Evolutionary conservation across 2,888 invertebrate species (phyloP).

Genomic region (Thumatha senex): DNA sequence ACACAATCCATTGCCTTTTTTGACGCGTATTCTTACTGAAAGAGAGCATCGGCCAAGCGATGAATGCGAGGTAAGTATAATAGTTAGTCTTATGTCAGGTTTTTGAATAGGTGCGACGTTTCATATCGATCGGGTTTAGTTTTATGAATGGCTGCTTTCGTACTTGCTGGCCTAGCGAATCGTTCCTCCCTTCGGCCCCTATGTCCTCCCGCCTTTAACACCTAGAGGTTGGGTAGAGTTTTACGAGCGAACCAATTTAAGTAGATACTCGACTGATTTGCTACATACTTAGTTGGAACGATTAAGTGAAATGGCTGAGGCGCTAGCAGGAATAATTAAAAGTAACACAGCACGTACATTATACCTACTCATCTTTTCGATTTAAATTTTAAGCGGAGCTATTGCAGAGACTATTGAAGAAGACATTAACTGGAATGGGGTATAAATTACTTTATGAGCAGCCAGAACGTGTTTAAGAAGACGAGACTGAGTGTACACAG

Average conservation of each 20-base stretch:
- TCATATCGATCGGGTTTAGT: conserved; percentile 74
- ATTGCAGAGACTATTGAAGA: not conserved
- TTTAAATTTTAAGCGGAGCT: conserved; percentile 6
- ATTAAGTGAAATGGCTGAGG: conserved; percentile 44
- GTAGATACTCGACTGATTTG: conserved; percentile 52
- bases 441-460: not conserved
- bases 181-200: conserved; percentile 18
- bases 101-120: conserved; percentile 50
- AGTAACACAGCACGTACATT: conserved; percentile 1
- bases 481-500: too few relatives aligned
- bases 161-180: conserved; percentile 22
- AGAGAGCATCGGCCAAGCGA: conserved; percentile 40
- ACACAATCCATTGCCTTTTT: conserved; percentile 42
- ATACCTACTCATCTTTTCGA: conserved; percentile 10
- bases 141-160: conserved; percentile 73
- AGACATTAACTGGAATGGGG: not conserved
- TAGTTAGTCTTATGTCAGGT: conserved; percentile 36
- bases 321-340: conserved; percentile 23
- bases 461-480: too few relatives aligned
- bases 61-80: conserved; percentile 18
- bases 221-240: conserved; percentile 30
- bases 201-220: conserved; percentile 25
- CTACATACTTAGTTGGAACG: conserved; percentile 47
- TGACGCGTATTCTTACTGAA: conserved; percentile 9
- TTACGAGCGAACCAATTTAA: conserved; percentile 46